These are phyloP conservation scores for Nicator chloris DNA, from an alignment of 2,113 vertebrate genomes.

Conservation along the genomic window DNA sequence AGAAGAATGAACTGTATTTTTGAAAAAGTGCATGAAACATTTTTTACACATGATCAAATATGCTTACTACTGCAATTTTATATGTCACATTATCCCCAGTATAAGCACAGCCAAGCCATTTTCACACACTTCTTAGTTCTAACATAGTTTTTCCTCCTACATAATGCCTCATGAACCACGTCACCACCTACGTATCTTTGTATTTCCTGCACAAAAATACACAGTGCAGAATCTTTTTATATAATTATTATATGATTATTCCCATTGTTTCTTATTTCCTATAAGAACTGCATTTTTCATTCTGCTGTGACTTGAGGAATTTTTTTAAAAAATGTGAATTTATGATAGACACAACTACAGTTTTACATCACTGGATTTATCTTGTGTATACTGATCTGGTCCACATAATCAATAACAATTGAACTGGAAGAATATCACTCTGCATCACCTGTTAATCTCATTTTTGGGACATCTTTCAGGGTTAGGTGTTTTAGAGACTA, in stretches of 20 bases:
- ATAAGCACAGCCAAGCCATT: not conserved
- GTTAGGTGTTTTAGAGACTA: not conserved
- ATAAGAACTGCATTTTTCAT: not conserved
- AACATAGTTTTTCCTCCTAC: not conserved
- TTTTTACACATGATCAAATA: not conserved
- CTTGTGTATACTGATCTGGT: not conserved
- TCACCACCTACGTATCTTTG: not conserved
- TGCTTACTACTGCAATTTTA: not conserved
- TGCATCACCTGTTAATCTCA: not conserved
- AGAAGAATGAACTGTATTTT: not conserved
- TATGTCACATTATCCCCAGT: not conserved
- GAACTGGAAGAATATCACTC: not conserved
- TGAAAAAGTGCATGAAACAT: not conserved
- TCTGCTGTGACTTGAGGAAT: not conserved
- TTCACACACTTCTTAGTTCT: not conserved
- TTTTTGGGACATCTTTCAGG: not conserved
- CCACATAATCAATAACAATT: not conserved
- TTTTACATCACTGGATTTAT: not conserved
- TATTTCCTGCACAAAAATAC: not conserved
- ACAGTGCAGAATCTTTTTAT: not conserved
- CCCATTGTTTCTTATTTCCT: not conserved
- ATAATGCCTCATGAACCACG: not conserved
- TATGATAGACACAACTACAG: not conserved
- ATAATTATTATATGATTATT: not conserved
- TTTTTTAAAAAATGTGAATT: not conserved